Percentiles rank a stretch among this genome's conserved stretches.
Evolutionary conservation across 2,888 invertebrate genomes (phyloP).

Genomic region (Mycogona germanica): DNA sequence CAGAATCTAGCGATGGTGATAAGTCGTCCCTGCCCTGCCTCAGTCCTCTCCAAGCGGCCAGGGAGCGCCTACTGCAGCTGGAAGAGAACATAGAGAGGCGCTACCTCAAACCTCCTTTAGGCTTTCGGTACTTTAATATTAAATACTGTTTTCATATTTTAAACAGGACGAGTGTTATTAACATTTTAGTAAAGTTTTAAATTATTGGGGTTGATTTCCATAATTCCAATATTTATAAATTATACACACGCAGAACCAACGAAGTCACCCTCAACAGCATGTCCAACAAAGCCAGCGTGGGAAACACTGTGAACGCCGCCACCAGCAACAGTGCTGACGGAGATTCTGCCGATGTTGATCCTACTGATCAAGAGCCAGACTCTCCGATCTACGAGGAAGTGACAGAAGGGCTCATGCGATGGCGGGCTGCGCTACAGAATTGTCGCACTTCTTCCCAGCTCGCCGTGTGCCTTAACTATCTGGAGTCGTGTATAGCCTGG

Average conservation of each 20-base stretch:
- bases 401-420: slow-evolving; percentile 54
- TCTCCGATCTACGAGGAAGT: slow-evolving; percentile 37
- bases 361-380: background rate
- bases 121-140: no score
- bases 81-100: slow-evolving; percentile 86
- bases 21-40: background rate
- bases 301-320: slow-evolving; percentile 19
- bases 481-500: slow-evolving; percentile 93
- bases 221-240: no score
- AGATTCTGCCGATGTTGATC: slow-evolving; percentile 24
- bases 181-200: no score
- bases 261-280: no score
- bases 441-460: slow-evolving; percentile 81
- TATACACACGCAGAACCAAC: no score
- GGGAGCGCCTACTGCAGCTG: slow-evolving; percentile 60
- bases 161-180: no score
- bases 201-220: no score
- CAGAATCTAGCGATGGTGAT: slow-evolving; percentile 3
- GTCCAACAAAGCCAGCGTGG: no score
- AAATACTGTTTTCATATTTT: no score
- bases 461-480: slow-evolving; percentile 73
- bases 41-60: slow-evolving; percentile 43
- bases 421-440: slow-evolving; percentile 78
- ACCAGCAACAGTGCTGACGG: no score
- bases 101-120: slow-evolving; percentile 85